A percentile compares a stretch with the other conserved stretches of the same genome.
phyloP scores from a whole-genome alignment of 1,140 invertebrate species.

The Drosophila lowei region DNA sequence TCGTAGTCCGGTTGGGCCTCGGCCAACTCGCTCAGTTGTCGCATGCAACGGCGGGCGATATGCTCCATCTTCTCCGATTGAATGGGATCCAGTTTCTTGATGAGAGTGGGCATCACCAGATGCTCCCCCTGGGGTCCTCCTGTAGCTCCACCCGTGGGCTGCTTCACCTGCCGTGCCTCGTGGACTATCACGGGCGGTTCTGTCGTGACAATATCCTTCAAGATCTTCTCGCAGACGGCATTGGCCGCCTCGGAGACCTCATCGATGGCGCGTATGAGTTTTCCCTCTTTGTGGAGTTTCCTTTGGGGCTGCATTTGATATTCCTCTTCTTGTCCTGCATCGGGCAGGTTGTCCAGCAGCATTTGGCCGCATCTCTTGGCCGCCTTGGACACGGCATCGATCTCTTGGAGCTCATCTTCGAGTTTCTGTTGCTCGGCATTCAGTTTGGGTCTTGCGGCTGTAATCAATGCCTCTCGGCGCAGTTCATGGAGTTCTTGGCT shows the following conservation, averaged over 20 bases:
- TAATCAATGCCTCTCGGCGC: slow-evolving; percentile 77
- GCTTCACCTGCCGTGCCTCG: slow-evolving; percentile 69
- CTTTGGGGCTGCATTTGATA: slow-evolving; percentile 25
- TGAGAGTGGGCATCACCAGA: slow-evolving; percentile 70
- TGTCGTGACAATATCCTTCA: slow-evolving; percentile 79
- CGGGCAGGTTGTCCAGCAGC: slow-evolving; percentile 81
- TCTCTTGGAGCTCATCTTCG: slow-evolving; percentile 72
- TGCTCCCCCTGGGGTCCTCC: slow-evolving; percentile 22
- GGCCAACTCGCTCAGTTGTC: slow-evolving; percentile 74
- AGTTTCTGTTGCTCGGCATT: slow-evolving; percentile 70
- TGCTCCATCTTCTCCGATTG: slow-evolving; percentile 77
- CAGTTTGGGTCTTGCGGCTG: slow-evolving; percentile 62
- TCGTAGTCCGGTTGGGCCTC: slow-evolving; percentile 67
- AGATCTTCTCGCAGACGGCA: slow-evolving; percentile 78
- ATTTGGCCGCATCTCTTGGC: slow-evolving; percentile 83
- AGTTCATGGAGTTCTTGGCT: slow-evolving; percentile 83
- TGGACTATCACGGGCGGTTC: slow-evolving; percentile 77
- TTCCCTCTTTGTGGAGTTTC: slow-evolving; percentile 74
- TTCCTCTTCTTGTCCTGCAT: slow-evolving; percentile 41
- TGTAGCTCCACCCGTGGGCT: slow-evolving; percentile 27
- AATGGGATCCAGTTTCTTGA: slow-evolving; percentile 82
- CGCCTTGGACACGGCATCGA: slow-evolving; percentile 83
- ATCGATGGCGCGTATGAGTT: slow-evolving; percentile 76
- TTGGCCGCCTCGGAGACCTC: slow-evolving; percentile 80
- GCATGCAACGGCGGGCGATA: slow-evolving; percentile 80